Evolutionary conservation across 2,113 vertebrate genomes (phyloP), one percentile per base, ranked within the genome.

Genomic region (Jaculus jaculus): DNA sequence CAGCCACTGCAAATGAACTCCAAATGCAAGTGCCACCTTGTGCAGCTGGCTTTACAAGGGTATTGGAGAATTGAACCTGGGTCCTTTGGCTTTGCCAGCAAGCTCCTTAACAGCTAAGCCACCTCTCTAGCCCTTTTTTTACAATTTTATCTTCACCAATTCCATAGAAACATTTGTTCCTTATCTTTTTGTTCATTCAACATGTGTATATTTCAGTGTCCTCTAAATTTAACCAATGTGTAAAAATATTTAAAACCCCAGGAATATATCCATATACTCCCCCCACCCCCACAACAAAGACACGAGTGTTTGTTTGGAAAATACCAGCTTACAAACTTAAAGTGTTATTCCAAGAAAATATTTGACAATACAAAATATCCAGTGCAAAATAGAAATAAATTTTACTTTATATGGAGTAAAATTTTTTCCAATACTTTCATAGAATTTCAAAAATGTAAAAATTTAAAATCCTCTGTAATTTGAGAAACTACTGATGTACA

Each of bases 111-210:
- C 42, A 47, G 42, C 42, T 47, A 47, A 47, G 42, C 42, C 8
- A 47, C 42, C 42, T 47, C 42, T 47, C 42, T 8, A 47, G 42
- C 42, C 42, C 42, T 47, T 47, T 47, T 47, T 5, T 8, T 47
- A 8, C 8, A n/a, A n/a, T 47, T 47, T 47, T 47, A 47, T 4
- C 15, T 3, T 2, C 32, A 39, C 11, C 28, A 34, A 81, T 80
- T 73, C 63, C 51, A 66, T 28, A 65, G 60, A 65, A 85, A n/a
- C 6, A 34, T 28, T 2, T 74, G 63, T 69, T 66, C 16, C 18
- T 87, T 30, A 3, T 32, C 30, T 24, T 37, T 93, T 89, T 84
- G n/a, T 63, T 84, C 60, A 34, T 88, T 96, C 37, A 26, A 18
- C 0, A 1, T n/a, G 21, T 58, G 20, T 28, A 17, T 84, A 74